A percentile compares a stretch with the other conserved stretches of the same genome.
Conservation (phyloP, 2,113 vertebrate genomes). For the Nothoprocta perdicaria region DNA sequence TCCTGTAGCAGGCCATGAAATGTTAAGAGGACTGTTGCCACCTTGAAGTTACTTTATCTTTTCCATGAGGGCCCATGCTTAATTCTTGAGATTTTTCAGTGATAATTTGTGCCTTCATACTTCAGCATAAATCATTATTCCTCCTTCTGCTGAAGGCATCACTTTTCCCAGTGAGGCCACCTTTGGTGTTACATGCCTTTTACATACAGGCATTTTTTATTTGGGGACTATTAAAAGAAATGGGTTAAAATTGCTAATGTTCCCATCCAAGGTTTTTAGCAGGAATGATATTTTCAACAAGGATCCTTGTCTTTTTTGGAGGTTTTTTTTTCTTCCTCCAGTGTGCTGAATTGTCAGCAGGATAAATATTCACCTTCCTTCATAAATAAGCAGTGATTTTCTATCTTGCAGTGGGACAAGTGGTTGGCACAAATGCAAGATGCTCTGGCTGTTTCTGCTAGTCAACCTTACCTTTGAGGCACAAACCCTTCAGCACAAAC, state of each 20-base stretch:
- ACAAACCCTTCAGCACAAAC: slow-evolving; percentile 38
- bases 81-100: not conserved
- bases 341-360: not conserved
- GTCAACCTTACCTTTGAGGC: slow-evolving; percentile 41
- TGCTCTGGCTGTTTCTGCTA: slow-evolving; percentile 28
- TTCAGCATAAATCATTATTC: not conserved
- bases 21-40: not conserved
- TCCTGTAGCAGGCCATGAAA: not conserved
- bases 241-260: not conserved
- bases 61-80: not conserved
- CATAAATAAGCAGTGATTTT: not conserved
- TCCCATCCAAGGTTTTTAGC: not conserved
- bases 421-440: not conserved
- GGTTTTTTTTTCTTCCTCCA: not conserved
- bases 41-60: not conserved
- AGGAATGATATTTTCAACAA: not conserved
- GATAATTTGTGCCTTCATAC: not conserved
- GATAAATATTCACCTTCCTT: slow-evolving; percentile 39
- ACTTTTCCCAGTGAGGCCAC: not conserved
- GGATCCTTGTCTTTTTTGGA: not conserved
- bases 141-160: not conserved
- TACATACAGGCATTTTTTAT: not conserved
- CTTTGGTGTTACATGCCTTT: slow-evolving; percentile 9
- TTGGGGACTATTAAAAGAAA: not conserved
- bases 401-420: not conserved